Evolutionary conservation across 2,888 invertebrate genomes (phyloP).

Genomic region (Myopa tessellatipennis): DNA sequence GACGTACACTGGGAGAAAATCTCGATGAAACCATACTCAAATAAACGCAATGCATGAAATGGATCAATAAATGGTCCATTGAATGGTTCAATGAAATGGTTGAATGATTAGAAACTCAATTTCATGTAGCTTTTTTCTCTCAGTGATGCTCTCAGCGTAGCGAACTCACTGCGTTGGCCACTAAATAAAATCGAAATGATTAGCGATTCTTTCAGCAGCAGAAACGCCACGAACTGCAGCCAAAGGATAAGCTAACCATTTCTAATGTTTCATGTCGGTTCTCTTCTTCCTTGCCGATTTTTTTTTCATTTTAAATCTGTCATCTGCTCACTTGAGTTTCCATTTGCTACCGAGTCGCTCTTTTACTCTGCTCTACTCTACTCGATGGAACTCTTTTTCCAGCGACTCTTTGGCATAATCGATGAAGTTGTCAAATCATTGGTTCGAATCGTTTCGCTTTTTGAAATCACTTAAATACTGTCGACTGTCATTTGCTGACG

Average conservation of each 20-base stretch:
- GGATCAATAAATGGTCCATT: background rate
- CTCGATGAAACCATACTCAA: too few species aligned
- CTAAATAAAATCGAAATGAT: conserved; percentile 19
- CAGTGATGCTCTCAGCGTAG: conserved; percentile 12
- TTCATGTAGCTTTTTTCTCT: too few species aligned
- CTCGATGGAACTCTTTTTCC: background rate
- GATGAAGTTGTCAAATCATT: conserved; percentile 31
- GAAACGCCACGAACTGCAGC: background rate
- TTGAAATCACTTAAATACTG: conserved; percentile 30
- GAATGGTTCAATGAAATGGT: too few species aligned
- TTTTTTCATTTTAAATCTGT: conserved; percentile 4
- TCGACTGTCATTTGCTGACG: conserved; percentile 28
- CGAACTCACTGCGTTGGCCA: background rate
- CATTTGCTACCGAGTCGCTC: conserved; percentile 3
- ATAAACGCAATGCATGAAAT: background rate
- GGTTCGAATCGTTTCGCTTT: conserved; percentile 2
- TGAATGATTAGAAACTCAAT: too few species aligned
- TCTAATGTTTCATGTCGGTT: conserved; percentile 4
- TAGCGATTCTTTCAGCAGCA: conserved; percentile 24
- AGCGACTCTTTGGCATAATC: background rate
- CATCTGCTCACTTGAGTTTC: conserved; percentile 20
- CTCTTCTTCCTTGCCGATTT: background rate
- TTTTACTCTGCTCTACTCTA: background rate
- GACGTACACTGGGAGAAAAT: conserved; percentile 19
- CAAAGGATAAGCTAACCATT: conserved; percentile 21